Evolutionary conservation across 2,113 vertebrate species (phyloP), one percentile per base, ranked within the genome.

Genomic region (Anguilla japonica): DNA sequence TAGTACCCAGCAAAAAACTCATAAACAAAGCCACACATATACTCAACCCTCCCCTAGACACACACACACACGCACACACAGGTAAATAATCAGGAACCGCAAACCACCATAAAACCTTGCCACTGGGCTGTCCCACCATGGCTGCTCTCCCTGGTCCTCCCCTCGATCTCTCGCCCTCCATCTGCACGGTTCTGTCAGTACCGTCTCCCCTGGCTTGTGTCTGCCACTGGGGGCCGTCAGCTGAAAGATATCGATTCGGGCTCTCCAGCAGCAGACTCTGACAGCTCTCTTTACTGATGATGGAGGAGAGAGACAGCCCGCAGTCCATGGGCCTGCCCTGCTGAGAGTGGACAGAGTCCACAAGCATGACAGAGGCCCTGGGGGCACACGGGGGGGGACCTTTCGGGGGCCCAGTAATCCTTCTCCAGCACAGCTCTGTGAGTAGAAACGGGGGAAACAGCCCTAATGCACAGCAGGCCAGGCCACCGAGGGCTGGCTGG

Each of bases 281-380:
- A 95, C 94, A 96, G 11, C 13, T 53, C 95, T 91, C 93, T 91
- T 87, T 86, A 53, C 89, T 91, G 91, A 95, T 94, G 88, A 90
- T 82, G 91, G 91, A 95, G 93, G 93, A 92, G 93, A 93, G 89
- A 96, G 90, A 87, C 88, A 85, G 84, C 82, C 0, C 82, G 0
- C 20, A 87, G 86, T 60, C 86, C 87, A 87, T 78, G 88, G 43
- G 87, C 89, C 88, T 89, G 50, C 50, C 50, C 50, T 53, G 11
- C 50, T 53, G 50, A 53, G 84, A 86, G 81, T 79, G 39, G 91
- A 91, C 91, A 92, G 92, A 96, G 95, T 95, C 94, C 91, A 94
- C 89, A 91, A 89, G 84, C 86, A 11, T 1, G 0, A 13, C 90
- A 87, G 87, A 92, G 90, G 87, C 89, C 89, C 87, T 92, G 91